Evolutionary conservation across 2,797 vertebrate species (phyloP), one percentile per base, ranked within the genome.

Genomic region (Oreochromis grahami): DNA sequence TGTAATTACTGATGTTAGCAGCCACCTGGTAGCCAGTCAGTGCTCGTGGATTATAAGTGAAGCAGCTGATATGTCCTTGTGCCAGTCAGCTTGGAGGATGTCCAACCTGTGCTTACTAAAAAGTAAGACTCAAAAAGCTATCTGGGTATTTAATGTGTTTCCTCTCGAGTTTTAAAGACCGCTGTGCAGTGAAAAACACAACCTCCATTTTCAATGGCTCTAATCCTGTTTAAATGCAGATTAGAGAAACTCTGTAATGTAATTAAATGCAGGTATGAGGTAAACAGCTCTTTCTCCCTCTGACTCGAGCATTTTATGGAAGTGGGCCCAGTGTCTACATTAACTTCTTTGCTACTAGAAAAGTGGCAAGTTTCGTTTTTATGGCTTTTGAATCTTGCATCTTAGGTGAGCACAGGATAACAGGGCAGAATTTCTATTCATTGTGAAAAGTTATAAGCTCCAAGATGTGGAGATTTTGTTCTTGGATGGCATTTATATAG

Each of bases 1-100:
- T 56, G 41, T 60, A 58, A 78, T 74, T 50, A 50, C 43, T 50
- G 17, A 74, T 74, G 43, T 74, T 74, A 74, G 26, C 6, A 8
- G 70, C 41, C 70, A 72, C 45, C 43, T 50, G 68, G 15, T 72
- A 32, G 24, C 41, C 68, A 72, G 15, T 72, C 43, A 74, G 3
- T 50, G 45, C 26, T 32, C 3, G 26, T 50, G 24, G 43, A 34
- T 32, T 74, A 74, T 50, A 50, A 50, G 26, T 3, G 43, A 50
- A 74, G 45, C 26, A 32, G 17, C 26, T 50, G 26, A 50, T 74
- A 8, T 74, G 45, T 50, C 26, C 70, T 50, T 13, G 7, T 74
- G 70, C 43, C 70, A 74, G 17, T 50, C 26, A 50, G 45, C 26
- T 74, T 74, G 70, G 26, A 74, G 70, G 45, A 74, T 74, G 43